Conservation (phyloP, 2,113 vertebrate species). For the Anarhynchus alexandrinus region DNA sequence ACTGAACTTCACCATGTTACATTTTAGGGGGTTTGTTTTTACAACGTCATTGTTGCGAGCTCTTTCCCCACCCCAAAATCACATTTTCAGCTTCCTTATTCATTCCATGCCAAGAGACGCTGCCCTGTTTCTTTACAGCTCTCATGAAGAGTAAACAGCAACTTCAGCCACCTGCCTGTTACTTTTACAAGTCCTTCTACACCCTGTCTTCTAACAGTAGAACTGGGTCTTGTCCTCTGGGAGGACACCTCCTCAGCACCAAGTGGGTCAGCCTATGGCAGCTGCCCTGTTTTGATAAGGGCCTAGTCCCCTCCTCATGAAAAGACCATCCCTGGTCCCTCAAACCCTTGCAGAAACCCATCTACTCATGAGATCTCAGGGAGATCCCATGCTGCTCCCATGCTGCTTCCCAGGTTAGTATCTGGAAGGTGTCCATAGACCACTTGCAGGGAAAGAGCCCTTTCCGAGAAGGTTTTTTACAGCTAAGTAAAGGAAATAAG, state of each 20-base stretch:
- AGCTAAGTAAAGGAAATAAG: not conserved
- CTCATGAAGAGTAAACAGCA: not conserved
- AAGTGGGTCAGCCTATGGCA: not conserved
- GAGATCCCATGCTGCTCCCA: not conserved
- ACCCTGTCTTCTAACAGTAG: not conserved
- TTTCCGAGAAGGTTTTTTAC: not conserved
- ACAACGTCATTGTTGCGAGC: not conserved
- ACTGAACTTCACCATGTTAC: slow-evolving; percentile 13
- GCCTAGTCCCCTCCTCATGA: not conserved
- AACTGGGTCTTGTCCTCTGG: not conserved
- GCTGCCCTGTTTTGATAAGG: not conserved
- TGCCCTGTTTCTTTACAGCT: not conserved
- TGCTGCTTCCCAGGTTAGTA: not conserved
- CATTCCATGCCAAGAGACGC: slow-evolving; percentile 10
- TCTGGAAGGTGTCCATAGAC: not conserved
- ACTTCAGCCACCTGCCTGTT: not conserved
- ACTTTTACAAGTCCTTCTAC: not conserved
- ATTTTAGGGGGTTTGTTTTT: not conserved
- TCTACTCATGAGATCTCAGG: not conserved
- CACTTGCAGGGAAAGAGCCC: not conserved
- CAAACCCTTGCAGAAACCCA: not conserved
- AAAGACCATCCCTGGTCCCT: not conserved
- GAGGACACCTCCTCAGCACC: not conserved
- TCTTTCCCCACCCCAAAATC: slow-evolving; percentile 19
- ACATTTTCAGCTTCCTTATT: slow-evolving; percentile 24